Evolutionary conservation across 2,888 invertebrate species (phyloP), one percentile per base, ranked within the genome.

Genomic region (Poecilus cupreus): DNA sequence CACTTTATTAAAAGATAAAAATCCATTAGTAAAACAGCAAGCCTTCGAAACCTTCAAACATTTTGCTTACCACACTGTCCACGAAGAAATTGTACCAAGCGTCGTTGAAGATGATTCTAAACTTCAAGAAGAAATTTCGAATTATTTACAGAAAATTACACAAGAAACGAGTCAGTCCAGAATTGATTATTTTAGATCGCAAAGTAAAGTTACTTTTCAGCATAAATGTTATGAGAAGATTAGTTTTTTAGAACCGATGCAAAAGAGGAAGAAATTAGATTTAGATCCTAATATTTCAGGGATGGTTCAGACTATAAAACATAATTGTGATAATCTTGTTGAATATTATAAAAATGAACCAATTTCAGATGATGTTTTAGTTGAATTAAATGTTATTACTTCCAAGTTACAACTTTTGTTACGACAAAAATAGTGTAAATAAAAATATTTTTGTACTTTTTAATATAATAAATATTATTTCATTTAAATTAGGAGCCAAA

Each of bases 61-160:
- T 68, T 78, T 78, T 68, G 78, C 78, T n/a, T 26, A 49, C 22
- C 13, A 64, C 4, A 78, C 78, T 0, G n/a, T 6, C 6, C 78
- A 78, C 22, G 49, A 78, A 46, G 26, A 46, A 10, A 78, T 78
- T 16, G n/a, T 78, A 8, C 46, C 68, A n/a, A 78, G 49, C 24
- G 32, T 78, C n/a, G 78, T 78, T 26, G 64, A 68, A 11, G 43
- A 46, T 10, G 78, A 78, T 46, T n/a, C n/a, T 8, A 8, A 75
- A 24, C 13, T 78, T 18, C 68, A 64, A 64, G 68, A 78, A 49
- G 49, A 64, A 32, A 64, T 78, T 3, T 26, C 68, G 3, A 78
- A 78, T 49, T 78, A 78, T 49, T 26, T 78, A 10, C 49, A 78
- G 16, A 60, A 60, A 26, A 78, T 22, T n/a, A 20, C 49, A 22